phyloP scores from a whole-genome alignment of 1,140 invertebrate genomes.

The Drosophila kikkawai region DNA sequence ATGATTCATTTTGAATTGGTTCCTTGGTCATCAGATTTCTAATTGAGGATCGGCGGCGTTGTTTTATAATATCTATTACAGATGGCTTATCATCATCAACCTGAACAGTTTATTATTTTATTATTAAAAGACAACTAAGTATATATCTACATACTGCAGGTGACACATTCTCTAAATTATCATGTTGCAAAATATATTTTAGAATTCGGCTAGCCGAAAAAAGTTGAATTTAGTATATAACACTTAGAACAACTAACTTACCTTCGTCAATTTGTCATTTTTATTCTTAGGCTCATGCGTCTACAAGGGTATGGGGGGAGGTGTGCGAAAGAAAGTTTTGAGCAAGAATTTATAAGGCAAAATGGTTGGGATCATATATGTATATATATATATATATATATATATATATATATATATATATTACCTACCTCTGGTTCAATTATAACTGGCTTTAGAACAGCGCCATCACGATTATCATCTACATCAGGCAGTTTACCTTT shows the following conservation, averaged over 20 bases:
- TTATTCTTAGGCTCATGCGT: not conserved
- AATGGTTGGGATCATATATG: not conserved
- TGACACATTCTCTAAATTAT: not conserved
- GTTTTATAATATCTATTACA: constrained; percentile 72
- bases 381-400: not conserved
- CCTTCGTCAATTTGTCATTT: not conserved
- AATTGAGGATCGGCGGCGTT: constrained; percentile 77
- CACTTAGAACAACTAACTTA: not conserved
- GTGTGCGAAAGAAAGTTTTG: not conserved
- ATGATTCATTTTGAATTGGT: constrained; percentile 84
- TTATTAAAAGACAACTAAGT: not conserved
- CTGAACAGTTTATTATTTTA: constrained; percentile 29
- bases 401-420: not conserved
- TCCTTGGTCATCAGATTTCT: constrained; percentile 75
- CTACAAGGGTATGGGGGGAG: not conserved
- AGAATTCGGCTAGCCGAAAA: constrained; percentile 2
- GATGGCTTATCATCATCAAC: constrained; percentile 53
- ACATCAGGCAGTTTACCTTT: constrained; percentile 79
- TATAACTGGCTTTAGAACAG: constrained; percentile 76
- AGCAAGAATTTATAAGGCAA: not conserved
- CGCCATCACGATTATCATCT: constrained; percentile 55
- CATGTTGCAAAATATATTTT: not conserved
- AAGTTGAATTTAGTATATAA: not conserved
- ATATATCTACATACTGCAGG: not conserved
- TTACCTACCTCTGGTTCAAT: constrained; percentile 77